Conservation (phyloP, 2,888 invertebrate genomes). For the Hemicrepidius hirtus region DNA sequence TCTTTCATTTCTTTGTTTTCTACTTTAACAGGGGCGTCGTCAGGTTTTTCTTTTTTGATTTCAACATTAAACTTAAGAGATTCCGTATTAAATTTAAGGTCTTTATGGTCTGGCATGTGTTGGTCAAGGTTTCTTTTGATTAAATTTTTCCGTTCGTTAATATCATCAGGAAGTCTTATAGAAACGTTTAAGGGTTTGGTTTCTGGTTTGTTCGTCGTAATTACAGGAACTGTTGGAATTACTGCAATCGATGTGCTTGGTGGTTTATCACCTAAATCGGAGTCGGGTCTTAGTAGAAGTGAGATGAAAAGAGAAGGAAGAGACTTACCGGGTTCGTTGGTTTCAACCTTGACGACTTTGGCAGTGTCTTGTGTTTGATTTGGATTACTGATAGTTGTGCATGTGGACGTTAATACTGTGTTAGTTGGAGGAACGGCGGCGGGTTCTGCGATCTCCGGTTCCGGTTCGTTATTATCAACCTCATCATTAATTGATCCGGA, state of each 20-base stretch:
- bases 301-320: too few relatives aligned
- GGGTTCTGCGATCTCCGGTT: slow-evolving; percentile 70
- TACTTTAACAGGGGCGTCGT: slow-evolving; percentile 60
- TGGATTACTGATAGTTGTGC: slow-evolving; percentile 29
- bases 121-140: slow-evolving; percentile 67
- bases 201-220: slow-evolving; percentile 59
- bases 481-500: slow-evolving; percentile 88
- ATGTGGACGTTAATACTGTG: slow-evolving; percentile 43
- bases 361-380: slow-evolving; percentile 40
- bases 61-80: slow-evolving; percentile 57
- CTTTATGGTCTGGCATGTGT: slow-evolving; percentile 58
- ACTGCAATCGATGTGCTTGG: slow-evolving; percentile 49
- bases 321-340: slow-evolving; percentile 27
- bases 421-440: slow-evolving; percentile 61
- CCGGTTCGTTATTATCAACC: slow-evolving; percentile 70
- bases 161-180: slow-evolving; percentile 69
- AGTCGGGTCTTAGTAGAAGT: too few relatives aligned
- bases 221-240: slow-evolving; percentile 62
- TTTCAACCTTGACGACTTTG: slow-evolving; percentile 38
- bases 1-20: slow-evolving; percentile 62
- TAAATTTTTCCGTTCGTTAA: slow-evolving; percentile 70
- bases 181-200: slow-evolving; percentile 69
- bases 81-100: slow-evolving; percentile 58
- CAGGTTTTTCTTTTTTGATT: slow-evolving; percentile 49
- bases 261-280: slow-evolving; percentile 44